A percentile compares a stretch with the other conserved stretches of the same genome.
phyloP scores from a whole-genome alignment of 2,113 vertebrate genomes.

The Vulpes ferrilata region DNA sequence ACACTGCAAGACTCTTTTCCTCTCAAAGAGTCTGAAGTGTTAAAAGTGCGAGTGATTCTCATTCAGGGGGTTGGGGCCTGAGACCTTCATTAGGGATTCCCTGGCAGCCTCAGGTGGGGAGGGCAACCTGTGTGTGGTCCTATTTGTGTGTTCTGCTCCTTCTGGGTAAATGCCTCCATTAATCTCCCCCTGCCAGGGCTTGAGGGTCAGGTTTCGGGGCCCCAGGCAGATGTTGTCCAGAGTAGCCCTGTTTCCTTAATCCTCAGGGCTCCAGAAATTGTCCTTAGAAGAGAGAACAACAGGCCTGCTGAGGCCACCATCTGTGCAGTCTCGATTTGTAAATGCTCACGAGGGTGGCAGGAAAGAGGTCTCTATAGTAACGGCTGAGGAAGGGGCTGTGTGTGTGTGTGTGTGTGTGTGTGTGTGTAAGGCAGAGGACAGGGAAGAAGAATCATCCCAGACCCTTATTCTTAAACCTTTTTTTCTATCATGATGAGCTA shows the following conservation, averaged over 20 bases:
- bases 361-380: slow-evolving; percentile 58
- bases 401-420: background rate
- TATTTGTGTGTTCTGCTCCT: background rate
- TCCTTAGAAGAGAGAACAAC: slow-evolving; percentile 59
- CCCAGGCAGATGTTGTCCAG: slow-evolving; percentile 72
- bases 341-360: slow-evolving; percentile 49
- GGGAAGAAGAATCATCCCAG: background rate
- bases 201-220: slow-evolving; percentile 72
- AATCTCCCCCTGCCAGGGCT: slow-evolving; percentile 59
- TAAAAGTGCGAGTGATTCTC: background rate
- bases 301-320: slow-evolving; percentile 75
- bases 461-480: background rate
- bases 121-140: slow-evolving; percentile 24
- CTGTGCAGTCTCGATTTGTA: slow-evolving; percentile 64
- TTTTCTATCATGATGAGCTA: background rate
- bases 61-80: background rate
- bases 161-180: slow-evolving; percentile 31
- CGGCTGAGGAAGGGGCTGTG: slow-evolving; percentile 48
- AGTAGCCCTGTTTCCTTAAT: slow-evolving; percentile 73
- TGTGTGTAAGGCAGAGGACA: background rate
- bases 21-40: background rate
- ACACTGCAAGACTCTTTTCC: too few relatives aligned
- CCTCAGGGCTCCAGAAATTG: slow-evolving; percentile 64
- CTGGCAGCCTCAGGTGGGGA: background rate
- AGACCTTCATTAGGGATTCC: background rate